Evolutionary conservation across 2,888 invertebrate genomes (phyloP).

Genomic region (Drosophila barbarae): DNA sequence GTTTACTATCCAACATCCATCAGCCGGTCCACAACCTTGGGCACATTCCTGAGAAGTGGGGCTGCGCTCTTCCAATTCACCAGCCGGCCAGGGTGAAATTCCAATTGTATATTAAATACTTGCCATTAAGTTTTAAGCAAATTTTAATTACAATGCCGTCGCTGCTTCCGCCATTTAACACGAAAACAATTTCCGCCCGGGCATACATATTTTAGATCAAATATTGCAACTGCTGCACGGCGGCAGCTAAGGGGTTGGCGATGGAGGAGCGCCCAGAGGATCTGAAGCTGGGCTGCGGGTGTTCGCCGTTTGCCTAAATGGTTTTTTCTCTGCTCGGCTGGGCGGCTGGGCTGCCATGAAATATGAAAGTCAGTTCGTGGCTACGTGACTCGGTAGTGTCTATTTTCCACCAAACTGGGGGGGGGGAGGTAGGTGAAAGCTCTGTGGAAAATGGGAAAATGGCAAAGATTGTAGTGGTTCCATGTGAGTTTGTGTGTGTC

Average conservation of each 20-base stretch:
- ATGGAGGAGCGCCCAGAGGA: background rate
- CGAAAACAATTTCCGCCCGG: constrained; percentile 60
- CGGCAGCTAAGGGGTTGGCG: background rate
- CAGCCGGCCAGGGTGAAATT: constrained; percentile 5
- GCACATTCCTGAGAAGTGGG: constrained; percentile 12
- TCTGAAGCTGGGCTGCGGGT: constrained; percentile 2
- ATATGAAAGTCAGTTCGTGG: constrained; percentile 50
- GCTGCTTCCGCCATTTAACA: constrained; percentile 48
- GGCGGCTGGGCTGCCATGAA: constrained; percentile 38
- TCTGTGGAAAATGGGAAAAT: background rate
- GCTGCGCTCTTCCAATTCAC: constrained; percentile 3
- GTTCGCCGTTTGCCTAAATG: constrained; percentile 22
- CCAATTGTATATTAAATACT: constrained; percentile 37
- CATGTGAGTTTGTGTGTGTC: background rate
- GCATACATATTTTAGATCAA: constrained; percentile 47
- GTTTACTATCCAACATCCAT: background rate
- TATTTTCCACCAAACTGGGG: constrained; percentile 11
- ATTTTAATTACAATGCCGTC: constrained; percentile 59
- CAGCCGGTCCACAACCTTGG: constrained; percentile 8
- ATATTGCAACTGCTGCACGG: constrained; percentile 43
- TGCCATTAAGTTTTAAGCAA: constrained; percentile 45
- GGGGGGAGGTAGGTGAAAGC: background rate
- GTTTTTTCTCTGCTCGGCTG: constrained; percentile 12
- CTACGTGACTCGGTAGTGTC: constrained; percentile 60
- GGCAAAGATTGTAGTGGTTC: constrained; percentile 2